Conservation (phyloP, 2,888 invertebrate genomes). For the Xanthorhoe spadicearia region DNA sequence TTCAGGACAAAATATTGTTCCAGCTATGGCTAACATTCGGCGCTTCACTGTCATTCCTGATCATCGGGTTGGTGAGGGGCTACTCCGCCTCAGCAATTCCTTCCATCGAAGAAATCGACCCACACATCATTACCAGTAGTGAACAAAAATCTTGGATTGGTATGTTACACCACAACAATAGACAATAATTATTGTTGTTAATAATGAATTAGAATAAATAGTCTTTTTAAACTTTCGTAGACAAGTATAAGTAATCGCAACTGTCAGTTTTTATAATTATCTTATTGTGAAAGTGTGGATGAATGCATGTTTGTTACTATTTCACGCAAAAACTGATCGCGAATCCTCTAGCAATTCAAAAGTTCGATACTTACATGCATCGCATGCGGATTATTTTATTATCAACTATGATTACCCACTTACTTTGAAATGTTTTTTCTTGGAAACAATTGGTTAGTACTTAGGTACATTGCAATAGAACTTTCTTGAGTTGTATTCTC, state of each 20-base stretch:
- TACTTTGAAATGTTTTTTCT: background rate
- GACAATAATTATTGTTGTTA: too few species aligned
- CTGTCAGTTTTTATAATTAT: too few species aligned
- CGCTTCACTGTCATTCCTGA: conserved; percentile 84
- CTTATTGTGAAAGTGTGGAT: too few species aligned
- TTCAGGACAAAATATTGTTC: conserved; percentile 37
- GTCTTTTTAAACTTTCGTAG: too few species aligned
- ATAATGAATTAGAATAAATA: too few species aligned
- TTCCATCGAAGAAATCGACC: conserved; percentile 75
- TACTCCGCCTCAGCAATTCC: conserved; percentile 85
- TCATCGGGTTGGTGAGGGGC: conserved; percentile 85
- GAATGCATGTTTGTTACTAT: too few species aligned
- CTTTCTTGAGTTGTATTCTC: too few species aligned
- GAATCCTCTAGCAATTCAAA: too few species aligned
- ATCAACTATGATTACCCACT: background rate
- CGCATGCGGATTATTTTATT: too few species aligned
- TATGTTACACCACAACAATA: conserved; percentile 50
- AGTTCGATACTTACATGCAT: too few species aligned
- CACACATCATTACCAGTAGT: conserved; percentile 72
- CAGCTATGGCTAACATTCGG: conserved; percentile 84
- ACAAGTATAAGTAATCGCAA: too few species aligned
- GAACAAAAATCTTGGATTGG: conserved; percentile 85
- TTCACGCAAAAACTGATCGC: background rate
- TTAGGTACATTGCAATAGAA: background rate
- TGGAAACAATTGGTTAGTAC: background rate